Conservation (phyloP, 1,140 invertebrate genomes). For the Diorhabda carinulata region DNA sequence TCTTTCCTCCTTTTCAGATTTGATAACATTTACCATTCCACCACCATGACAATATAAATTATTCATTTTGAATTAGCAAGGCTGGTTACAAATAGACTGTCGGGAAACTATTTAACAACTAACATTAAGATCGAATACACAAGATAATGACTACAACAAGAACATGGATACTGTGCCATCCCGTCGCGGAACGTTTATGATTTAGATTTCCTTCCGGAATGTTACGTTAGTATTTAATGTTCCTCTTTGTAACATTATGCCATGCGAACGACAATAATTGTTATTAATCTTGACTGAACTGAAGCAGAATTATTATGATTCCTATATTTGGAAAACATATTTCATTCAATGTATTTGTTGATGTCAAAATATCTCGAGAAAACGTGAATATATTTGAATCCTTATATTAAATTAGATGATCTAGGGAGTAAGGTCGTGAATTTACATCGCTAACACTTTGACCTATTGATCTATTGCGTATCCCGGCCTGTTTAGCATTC, state of each 20-base stretch:
- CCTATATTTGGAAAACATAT: no score
- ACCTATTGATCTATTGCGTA: no score
- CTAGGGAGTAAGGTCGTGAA: no score
- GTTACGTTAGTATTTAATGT: conserved; percentile 3
- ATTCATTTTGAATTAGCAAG: conserved; percentile 38
- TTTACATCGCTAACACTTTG: no score
- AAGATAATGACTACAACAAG: conserved; percentile 35
- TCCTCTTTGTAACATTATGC: conserved; percentile 3
- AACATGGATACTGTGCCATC: conserved; percentile 17
- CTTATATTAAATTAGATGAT: no score
- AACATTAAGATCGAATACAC: conserved; percentile 44
- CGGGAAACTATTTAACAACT: conserved; percentile 43
- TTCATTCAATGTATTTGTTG: no score
- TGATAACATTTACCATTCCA: background rate
- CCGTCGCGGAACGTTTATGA: conserved; percentile 10
- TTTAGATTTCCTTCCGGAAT: conserved; percentile 12
- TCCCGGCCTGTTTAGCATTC: no score
- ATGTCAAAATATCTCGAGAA: no score
- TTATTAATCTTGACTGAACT: no score
- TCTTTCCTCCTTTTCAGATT: no score
- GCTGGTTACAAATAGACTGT: conserved; percentile 10
- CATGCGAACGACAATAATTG: conserved; percentile 11
- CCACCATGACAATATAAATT: conserved; percentile 31
- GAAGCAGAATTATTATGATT: no score
- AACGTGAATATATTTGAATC: no score